Percentiles rank a stretch among this genome's conserved stretches.
Conservation (phyloP, 2,888 invertebrate species). For the Scaeva pyrastri region DNA sequence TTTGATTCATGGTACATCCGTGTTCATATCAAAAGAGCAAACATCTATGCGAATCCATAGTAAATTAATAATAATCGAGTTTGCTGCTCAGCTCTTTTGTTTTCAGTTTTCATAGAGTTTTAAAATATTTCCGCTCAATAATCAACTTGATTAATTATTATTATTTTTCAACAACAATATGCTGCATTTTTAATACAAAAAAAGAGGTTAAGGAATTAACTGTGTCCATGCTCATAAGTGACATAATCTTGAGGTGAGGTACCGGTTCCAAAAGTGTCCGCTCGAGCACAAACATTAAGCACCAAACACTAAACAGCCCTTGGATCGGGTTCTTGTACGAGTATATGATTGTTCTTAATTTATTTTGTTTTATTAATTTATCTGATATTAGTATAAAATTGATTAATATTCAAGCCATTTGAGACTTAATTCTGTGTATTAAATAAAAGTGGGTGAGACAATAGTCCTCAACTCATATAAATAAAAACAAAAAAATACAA, state of each 20-base stretch:
- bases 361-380: slow-evolving; percentile 6
- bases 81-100: slow-evolving; percentile 59
- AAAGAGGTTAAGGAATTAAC: slow-evolving; percentile 36
- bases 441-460: slow-evolving; percentile 46
- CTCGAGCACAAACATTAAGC: background rate
- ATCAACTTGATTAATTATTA: slow-evolving; percentile 31
- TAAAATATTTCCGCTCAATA: slow-evolving; percentile 2
- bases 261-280: slow-evolving; percentile 30
- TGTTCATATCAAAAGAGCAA: background rate
- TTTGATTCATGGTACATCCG: slow-evolving; percentile 3
- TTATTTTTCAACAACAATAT: slow-evolving; percentile 19
- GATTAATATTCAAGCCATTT: slow-evolving; percentile 31
- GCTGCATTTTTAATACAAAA: slow-evolving; percentile 33
- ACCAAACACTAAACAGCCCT: too few species aligned
- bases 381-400: slow-evolving; percentile 30
- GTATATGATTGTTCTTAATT: slow-evolving; percentile 6
- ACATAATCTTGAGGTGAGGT: slow-evolving; percentile 35
- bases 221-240: slow-evolving; percentile 46
- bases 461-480: slow-evolving; percentile 13
- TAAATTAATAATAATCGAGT: slow-evolving; percentile 26
- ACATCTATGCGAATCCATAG: background rate
- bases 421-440: slow-evolving; percentile 43
- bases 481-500: too few species aligned
- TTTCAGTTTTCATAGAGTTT: background rate
- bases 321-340: slow-evolving; percentile 17